These are phyloP conservation scores for Teleopsis dalmanni DNA, from an alignment of 1,140 invertebrate genomes.

Conservation along the genomic window DNA sequence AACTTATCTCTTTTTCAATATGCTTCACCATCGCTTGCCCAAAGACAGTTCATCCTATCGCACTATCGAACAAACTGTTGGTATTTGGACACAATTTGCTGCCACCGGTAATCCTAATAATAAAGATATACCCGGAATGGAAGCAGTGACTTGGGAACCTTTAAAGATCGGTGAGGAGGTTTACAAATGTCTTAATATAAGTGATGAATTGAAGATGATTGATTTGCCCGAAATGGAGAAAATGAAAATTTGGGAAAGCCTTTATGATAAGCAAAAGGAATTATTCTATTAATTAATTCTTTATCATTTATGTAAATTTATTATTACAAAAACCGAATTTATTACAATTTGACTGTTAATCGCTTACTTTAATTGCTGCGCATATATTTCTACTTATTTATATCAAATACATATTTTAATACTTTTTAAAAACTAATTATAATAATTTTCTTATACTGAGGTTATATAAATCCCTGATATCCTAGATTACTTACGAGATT, in stretches of 20 bases:
- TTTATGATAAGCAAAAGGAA: conserved; percentile 26
- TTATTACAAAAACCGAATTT: too few relatives aligned
- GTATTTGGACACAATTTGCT: conserved; percentile 46
- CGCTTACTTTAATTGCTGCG: too few relatives aligned
- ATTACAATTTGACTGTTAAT: too few relatives aligned
- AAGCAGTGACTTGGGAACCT: conserved; percentile 29
- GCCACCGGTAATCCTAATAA: conserved; percentile 41
- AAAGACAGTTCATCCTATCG: conserved; percentile 35
- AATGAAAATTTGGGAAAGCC: conserved; percentile 45
- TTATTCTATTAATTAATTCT: conserved; percentile 18
- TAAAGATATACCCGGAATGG: conserved; percentile 30
- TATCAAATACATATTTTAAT: too few relatives aligned
- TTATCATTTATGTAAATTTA: too few relatives aligned
- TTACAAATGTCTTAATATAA: conserved; percentile 45
- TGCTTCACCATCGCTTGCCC: conserved; percentile 39
- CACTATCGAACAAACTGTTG: conserved; percentile 39
- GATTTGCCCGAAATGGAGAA: conserved; percentile 46
- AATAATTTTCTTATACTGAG: too few relatives aligned
- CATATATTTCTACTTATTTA: too few relatives aligned
- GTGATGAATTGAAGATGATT: conserved; percentile 40
- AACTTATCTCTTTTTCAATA: conserved; percentile 52
- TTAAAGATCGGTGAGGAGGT: conserved; percentile 25
- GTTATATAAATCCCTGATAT: too few relatives aligned
- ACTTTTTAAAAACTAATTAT: too few relatives aligned
- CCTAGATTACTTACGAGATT: too few relatives aligned